Evolutionary conservation across 2,888 invertebrate species (phyloP).

Genomic region (Drosophila phalerata): DNA sequence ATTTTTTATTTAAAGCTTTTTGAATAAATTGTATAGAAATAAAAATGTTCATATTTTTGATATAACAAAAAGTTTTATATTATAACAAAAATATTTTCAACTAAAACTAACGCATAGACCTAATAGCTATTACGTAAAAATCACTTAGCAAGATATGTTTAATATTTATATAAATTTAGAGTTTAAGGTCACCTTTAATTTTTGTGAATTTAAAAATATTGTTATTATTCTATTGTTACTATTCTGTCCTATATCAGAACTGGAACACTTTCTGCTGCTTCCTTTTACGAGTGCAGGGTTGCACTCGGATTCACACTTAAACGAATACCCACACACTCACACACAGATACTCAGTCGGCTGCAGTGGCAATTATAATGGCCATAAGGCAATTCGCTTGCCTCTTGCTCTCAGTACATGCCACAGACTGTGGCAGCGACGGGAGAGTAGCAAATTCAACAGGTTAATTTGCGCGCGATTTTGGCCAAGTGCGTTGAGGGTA

Average conservation of each 20-base stretch:
- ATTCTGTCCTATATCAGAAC: not conserved
- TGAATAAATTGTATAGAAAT: too few relatives aligned
- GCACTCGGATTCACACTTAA: slow-evolving; percentile 6
- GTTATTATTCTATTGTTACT: not conserved
- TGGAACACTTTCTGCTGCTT: slow-evolving; percentile 28
- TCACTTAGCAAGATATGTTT: not conserved
- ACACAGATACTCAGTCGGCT: not conserved
- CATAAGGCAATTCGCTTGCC: slow-evolving; percentile 51
- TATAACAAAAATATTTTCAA: too few relatives aligned
- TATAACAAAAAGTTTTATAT: too few relatives aligned
- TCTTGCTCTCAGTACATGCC: slow-evolving; percentile 32
- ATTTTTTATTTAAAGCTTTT: too few relatives aligned
- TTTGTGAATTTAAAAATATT: not conserved
- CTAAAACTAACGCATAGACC: too few relatives aligned
- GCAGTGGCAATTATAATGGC: slow-evolving; percentile 55
- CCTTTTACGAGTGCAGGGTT: slow-evolving; percentile 14
- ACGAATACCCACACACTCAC: slow-evolving; percentile 8
- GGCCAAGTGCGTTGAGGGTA: slow-evolving; percentile 57
- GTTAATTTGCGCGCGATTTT: slow-evolving; percentile 80
- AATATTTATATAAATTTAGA: not conserved
- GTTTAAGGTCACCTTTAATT: not conserved
- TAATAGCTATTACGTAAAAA: not conserved
- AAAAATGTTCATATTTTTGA: too few relatives aligned
- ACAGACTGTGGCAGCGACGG: slow-evolving; percentile 28
- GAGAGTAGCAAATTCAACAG: slow-evolving; percentile 71